Evolutionary conservation across 2,797 vertebrate genomes (phyloP), one percentile per base, ranked within the genome.

Genomic region (Carapus acus): DNA sequence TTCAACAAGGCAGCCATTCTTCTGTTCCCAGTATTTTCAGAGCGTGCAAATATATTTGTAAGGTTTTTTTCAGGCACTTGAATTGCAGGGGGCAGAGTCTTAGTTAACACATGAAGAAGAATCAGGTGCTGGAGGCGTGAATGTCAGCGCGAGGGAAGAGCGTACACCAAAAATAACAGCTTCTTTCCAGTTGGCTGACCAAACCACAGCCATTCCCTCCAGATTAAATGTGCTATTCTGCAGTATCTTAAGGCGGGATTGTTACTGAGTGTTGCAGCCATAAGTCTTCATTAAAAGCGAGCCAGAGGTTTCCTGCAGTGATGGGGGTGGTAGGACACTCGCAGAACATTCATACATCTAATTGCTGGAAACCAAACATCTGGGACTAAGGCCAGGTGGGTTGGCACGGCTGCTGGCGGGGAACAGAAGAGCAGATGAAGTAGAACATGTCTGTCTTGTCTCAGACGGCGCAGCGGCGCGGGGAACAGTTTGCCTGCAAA

Each of bases 301-400:
- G 74, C 62, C 52, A 55, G 58, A 74, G 70, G 57, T 54, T 77
- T 80, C 77, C 72, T 68, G 63, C 61, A 54, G 75, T 54, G 74
- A 74, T 46, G 53, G 45, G 51, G 13, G 24, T 27, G 40, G 23
- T 19, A 57, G 49, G 38, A 44, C 62, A 56, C 55, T 67, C 65
- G 54, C 38, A 67, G 78, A 81, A 69, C 68, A 77, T 67, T 82
- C 85, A 85, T 69, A 83, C 49, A 80, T 83, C 59, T 38, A 62
- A 83, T 71, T 74, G 73, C 69, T 85, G 74, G 67, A 87, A 85
- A 79, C 55, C 78, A 78, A 83, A 82, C 12, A 27, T 84, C 74
- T 62, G 69, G 77, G 85, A 84, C 74, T 71, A 64, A 72, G 63
- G 67, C 85, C 82, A 86, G 78, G 76, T 76, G 80, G 71, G 81